Evolutionary conservation across 2,888 invertebrate species (phyloP).

Genomic region (Drymonia ruficornis): DNA sequence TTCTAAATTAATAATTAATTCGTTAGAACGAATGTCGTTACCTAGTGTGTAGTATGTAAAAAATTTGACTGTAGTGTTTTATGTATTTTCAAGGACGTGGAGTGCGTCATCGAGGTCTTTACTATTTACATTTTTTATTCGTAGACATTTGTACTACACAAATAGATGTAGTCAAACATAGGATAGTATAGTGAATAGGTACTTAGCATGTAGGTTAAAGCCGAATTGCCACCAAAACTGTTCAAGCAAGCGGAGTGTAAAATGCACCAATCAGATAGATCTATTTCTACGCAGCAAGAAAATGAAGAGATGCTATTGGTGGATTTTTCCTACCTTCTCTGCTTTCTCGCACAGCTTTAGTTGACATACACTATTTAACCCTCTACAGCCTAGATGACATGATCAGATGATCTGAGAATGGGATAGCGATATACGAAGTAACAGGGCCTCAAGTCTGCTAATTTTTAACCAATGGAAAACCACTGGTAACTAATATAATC

Average conservation of each 20-base stretch:
- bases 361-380: neutral
- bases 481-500: too few relatives aligned
- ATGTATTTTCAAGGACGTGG: constrained; percentile 52
- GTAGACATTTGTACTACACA: constrained; percentile 34
- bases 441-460: too few relatives aligned
- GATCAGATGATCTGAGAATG: too few relatives aligned
- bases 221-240: neutral
- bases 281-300: neutral
- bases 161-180: constrained; percentile 18
- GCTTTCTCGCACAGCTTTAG: neutral
- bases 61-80: constrained; percentile 46
- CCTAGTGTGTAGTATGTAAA: constrained; percentile 47
- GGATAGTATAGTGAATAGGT: neutral
- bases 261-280: neutral
- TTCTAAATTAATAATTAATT: neutral
- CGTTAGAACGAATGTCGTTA: constrained; percentile 15
- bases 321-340: neutral
- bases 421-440: too few relatives aligned
- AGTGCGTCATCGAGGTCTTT: constrained; percentile 53
- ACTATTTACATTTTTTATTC: constrained; percentile 29
- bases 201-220: neutral
- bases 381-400: too few relatives aligned
- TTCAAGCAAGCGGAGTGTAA: neutral
- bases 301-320: neutral
- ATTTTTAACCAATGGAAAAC: too few relatives aligned